A percentile compares a stretch with the other conserved stretches of the same genome.
Evolutionary conservation across 2,113 vertebrate species (phyloP).

Genomic region (Antechinus stuartii): DNA sequence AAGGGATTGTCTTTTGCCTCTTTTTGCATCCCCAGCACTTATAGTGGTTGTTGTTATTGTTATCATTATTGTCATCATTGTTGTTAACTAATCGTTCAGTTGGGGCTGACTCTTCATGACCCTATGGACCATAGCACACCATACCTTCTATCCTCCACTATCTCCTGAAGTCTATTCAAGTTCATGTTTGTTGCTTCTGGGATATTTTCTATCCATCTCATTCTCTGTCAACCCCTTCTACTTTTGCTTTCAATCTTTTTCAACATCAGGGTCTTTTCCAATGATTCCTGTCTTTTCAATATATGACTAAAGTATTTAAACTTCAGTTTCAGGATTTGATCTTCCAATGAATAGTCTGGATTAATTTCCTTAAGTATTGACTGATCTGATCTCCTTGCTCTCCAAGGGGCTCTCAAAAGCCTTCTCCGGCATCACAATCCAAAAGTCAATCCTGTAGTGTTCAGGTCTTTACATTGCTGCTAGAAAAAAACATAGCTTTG

Average conservation of each 20-base stretch:
- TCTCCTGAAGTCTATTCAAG: no score
- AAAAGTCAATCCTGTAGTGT: background rate
- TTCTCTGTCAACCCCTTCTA: background rate
- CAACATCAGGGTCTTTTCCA: background rate
- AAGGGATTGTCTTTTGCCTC: background rate
- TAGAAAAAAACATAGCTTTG: background rate
- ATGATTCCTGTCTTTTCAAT: background rate
- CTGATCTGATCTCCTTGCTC: background rate
- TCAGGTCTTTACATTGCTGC: background rate
- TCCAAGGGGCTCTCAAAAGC: background rate
- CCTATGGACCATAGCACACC: background rate
- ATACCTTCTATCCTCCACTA: background rate
- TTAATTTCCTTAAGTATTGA: background rate
- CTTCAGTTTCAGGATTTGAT: background rate
- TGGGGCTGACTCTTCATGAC: background rate
- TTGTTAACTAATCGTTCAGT: background rate
- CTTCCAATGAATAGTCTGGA: background rate
- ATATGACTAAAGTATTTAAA: background rate
- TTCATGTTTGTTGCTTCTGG: no score
- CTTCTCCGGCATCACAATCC: background rate
- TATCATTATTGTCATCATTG: no score
- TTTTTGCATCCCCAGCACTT: background rate
- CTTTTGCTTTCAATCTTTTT: background rate
- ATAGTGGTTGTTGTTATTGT: background rate
- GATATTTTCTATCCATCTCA: background rate